A percentile compares a stretch with the other conserved stretches of the same genome.
phyloP scores from a whole-genome alignment of 2,797 vertebrate genomes.

The Muscicapa comitata region DNA sequence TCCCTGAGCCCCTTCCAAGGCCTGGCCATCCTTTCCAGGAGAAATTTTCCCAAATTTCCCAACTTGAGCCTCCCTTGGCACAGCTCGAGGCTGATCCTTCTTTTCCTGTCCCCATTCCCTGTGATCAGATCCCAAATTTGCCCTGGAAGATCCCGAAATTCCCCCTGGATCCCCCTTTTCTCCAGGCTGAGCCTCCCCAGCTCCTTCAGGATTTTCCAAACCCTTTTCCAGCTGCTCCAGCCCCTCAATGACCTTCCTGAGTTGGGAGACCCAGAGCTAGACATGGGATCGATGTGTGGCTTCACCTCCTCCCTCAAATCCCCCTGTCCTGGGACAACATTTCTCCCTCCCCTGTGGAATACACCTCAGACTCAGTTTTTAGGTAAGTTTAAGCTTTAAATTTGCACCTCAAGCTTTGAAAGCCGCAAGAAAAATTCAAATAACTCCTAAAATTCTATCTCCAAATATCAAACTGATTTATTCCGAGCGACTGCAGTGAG shows the following conservation, averaged over 20 bases:
- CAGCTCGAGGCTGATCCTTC: fast-evolving
- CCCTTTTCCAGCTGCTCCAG: not conserved
- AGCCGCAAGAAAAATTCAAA: not conserved
- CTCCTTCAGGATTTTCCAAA: not conserved
- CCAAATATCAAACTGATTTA: not conserved
- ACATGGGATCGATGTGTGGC: fast-evolving
- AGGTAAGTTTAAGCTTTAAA: not conserved
- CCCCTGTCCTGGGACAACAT: not conserved
- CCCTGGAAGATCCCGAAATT: fast-evolving
- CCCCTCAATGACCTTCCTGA: not conserved
- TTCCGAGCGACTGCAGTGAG: not conserved
- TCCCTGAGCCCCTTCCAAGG: not conserved
- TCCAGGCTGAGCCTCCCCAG: not conserved
- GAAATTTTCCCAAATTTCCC: not conserved
- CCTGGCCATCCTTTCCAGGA: fast-evolving
- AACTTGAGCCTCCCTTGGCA: not conserved
- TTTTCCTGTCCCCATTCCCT: fast-evolving
- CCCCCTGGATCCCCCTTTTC: not conserved
- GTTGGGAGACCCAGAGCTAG: not conserved
- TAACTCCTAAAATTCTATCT: not conserved
- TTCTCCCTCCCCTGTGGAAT: not conserved
- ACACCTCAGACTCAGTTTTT: fast-evolving
- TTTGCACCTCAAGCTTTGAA: not conserved
- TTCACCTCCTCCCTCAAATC: not conserved
- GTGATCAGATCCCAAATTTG: not conserved